phyloP scores from a whole-genome alignment of 1,140 invertebrate species.

The Psilanteris sp. region DNA sequence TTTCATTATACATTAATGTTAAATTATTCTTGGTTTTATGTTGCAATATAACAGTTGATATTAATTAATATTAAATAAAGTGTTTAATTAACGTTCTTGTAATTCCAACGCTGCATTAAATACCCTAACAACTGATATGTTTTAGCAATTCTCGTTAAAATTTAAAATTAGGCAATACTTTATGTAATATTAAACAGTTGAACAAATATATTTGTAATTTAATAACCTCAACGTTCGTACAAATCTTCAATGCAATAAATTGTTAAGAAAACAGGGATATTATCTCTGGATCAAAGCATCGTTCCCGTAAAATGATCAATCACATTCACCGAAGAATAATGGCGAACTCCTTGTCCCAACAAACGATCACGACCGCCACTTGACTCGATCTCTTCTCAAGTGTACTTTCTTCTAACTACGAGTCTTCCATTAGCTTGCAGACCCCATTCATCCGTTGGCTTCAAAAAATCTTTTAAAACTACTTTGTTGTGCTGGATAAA shows the following conservation, averaged over 20 bases:
- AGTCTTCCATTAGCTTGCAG: constrained; percentile 34
- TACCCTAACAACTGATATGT: background rate
- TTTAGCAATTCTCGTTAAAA: background rate
- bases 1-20: no score
- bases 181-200: no score
- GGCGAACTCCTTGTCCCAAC: constrained; percentile 9
- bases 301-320: constrained; percentile 20
- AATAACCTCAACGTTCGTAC: no score
- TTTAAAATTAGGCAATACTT: no score
- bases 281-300: constrained; percentile 6
- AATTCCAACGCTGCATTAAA: constrained; percentile 1
- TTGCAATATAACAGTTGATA: no score
- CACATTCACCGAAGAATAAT: constrained; percentile 29
- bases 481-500: constrained; percentile 22
- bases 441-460: constrained; percentile 20
- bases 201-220: no score
- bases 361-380: constrained; percentile 21
- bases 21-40: no score
- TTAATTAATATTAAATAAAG: constrained; percentile 10
- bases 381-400: constrained; percentile 25
- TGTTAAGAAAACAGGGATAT: constrained; percentile 8
- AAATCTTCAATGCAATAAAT: no score
- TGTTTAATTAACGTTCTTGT: background rate
- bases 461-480: constrained; percentile 35
- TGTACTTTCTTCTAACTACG: constrained; percentile 34